phyloP scores from a whole-genome alignment of 2,797 vertebrate species.

The Buceros bicornis region DNA sequence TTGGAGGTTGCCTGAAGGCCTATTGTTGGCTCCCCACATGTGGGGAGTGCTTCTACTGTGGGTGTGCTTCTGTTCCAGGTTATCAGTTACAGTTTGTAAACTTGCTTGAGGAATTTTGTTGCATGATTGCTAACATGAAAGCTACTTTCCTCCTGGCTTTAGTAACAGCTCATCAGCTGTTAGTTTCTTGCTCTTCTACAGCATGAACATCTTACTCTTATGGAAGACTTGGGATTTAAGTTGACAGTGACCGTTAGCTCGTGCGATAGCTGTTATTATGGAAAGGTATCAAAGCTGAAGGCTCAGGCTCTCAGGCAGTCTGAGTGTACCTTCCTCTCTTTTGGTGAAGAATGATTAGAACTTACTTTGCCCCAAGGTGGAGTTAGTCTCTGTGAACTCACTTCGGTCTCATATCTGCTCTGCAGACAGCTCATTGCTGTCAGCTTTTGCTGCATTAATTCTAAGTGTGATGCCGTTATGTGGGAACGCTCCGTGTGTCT shows the following conservation, averaged over 20 bases:
- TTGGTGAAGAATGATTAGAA: not conserved
- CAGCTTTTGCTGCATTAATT: not conserved
- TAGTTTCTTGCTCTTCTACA: not conserved
- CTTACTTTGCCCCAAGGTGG: not conserved
- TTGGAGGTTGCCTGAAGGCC: not conserved
- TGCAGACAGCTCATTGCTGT: not conserved
- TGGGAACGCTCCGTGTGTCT: not conserved
- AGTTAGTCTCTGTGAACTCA: not conserved
- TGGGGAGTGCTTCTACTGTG: not conserved
- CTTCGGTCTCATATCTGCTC: not conserved
- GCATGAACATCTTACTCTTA: not conserved
- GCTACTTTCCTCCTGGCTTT: not conserved
- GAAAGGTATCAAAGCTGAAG: not conserved
- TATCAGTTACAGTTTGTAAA: not conserved
- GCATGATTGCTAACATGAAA: not conserved
- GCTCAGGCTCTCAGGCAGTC: not conserved
- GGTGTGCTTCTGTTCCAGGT: not conserved
- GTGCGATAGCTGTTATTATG: not conserved
- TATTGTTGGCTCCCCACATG: not conserved
- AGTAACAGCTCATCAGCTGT: not conserved
- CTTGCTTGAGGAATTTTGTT: not conserved
- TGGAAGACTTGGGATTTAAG: not conserved
- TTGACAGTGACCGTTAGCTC: not conserved
- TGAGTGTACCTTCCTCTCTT: not conserved
- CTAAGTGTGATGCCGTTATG: not conserved